Conservation (phyloP, 2,888 invertebrate genomes). For the Mylabris sibirica region DNA sequence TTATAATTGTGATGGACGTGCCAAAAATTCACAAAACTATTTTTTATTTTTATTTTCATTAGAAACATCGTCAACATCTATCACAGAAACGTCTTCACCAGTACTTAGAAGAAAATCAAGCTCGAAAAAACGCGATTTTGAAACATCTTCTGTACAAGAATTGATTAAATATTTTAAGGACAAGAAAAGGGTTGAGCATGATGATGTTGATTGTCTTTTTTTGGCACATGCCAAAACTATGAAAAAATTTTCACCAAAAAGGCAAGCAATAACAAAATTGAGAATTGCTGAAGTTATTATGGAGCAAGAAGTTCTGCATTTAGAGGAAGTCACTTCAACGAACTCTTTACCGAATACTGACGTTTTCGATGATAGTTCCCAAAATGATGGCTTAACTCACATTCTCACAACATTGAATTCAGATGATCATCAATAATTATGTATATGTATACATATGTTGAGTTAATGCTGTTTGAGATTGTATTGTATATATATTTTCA, state of each 20-base stretch:
- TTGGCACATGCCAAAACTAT: slow-evolving; percentile 20
- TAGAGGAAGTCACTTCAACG: slow-evolving; percentile 4
- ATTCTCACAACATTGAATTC: too few species aligned
- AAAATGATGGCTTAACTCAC: too few species aligned
- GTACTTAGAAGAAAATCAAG: background rate
- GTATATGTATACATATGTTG: too few species aligned
- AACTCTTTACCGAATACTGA: too few species aligned
- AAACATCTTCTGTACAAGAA: slow-evolving; percentile 1
- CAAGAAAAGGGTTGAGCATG: slow-evolving; percentile 14
- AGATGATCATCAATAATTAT: too few species aligned
- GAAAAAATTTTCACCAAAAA: slow-evolving; percentile 23
- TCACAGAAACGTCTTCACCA: too few species aligned
- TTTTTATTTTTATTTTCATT: too few species aligned
- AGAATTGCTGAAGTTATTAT: slow-evolving; percentile 22
- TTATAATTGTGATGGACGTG: too few species aligned
- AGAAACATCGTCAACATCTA: too few species aligned
- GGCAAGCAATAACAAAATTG: slow-evolving; percentile 25
- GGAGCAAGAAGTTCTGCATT: slow-evolving; percentile 9
- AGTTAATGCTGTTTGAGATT: too few species aligned
- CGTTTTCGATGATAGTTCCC: too few species aligned
- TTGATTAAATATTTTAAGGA: slow-evolving; percentile 25
- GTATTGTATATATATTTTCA: background rate
- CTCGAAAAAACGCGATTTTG: background rate
- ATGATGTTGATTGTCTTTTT: slow-evolving; percentile 20
- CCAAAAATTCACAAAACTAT: too few species aligned